These are phyloP conservation scores for Asbolus verrucosus DNA, from an alignment of 1,140 invertebrate species.

Conservation along the genomic window DNA sequence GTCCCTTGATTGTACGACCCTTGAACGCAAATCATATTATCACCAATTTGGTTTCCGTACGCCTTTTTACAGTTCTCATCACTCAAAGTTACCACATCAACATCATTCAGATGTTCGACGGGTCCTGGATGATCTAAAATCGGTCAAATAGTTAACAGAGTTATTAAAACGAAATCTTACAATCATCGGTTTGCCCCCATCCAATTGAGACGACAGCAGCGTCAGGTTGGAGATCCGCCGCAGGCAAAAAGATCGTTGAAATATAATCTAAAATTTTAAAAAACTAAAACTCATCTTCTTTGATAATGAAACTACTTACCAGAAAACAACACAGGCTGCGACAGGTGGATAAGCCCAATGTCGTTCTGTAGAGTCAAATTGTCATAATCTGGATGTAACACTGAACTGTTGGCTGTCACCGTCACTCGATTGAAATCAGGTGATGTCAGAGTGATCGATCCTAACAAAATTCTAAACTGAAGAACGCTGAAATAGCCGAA, in stretches of 20 bases:
- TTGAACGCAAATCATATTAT: slow-evolving; percentile 6
- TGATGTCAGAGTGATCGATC: not conserved
- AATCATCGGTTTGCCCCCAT: slow-evolving; percentile 8
- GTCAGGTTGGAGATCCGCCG: not conserved
- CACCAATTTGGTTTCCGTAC: slow-evolving; percentile 2
- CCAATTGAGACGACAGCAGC: not conserved
- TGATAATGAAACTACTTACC: not conserved
- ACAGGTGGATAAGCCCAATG: slow-evolving; percentile 1
- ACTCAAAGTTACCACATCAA: not conserved
- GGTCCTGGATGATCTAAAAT: not conserved
- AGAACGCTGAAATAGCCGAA: not conserved
- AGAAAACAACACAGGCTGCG: not conserved
- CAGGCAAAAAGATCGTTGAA: slow-evolving; percentile 6
- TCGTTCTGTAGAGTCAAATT: slow-evolving; percentile 11
- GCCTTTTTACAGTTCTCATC: not conserved
- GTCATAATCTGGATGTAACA: slow-evolving; percentile 18
- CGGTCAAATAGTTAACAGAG: not conserved
- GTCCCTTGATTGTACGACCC: not conserved
- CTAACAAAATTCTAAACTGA: not conserved
- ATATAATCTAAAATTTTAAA: slow-evolving; percentile 12
- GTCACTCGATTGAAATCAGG: not conserved
- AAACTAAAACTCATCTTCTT: not conserved
- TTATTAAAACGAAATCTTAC: not conserved
- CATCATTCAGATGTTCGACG: not conserved
- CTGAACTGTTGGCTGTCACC: not conserved